Evolutionary conservation across 1,140 invertebrate species (phyloP).

Genomic region (Paralvinella palmiformis): DNA sequence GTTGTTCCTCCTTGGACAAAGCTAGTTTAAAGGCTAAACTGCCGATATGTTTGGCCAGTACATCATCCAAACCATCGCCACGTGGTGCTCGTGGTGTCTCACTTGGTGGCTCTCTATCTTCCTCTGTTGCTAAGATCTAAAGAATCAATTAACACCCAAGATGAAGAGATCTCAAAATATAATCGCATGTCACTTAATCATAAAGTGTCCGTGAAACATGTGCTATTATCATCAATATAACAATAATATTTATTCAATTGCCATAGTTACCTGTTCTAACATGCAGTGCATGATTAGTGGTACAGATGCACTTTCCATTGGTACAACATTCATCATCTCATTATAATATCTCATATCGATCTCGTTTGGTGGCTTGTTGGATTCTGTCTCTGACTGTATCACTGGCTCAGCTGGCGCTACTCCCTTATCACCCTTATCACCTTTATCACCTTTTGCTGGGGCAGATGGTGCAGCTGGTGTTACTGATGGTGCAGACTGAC

Average conservation of each 20-base stretch:
- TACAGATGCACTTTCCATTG: conserved; percentile 46
- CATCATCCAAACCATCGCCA: conserved; percentile 35
- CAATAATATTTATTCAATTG: not conserved
- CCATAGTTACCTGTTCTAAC: conserved; percentile 47
- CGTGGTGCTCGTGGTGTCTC: conserved; percentile 31
- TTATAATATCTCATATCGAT: conserved; percentile 48
- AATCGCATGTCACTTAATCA: not conserved
- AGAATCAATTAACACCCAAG: not conserved
- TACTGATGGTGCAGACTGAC: not conserved
- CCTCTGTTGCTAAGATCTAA: conserved; percentile 41
- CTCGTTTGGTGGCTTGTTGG: not conserved
- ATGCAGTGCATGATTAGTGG: conserved; percentile 45
- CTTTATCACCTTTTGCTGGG: not conserved
- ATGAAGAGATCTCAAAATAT: not conserved
- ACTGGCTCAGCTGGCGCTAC: not conserved
- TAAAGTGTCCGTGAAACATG: not conserved
- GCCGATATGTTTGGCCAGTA: conserved; percentile 38
- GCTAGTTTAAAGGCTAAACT: conserved; percentile 42
- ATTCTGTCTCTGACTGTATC: not conserved
- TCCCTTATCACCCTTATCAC: not conserved
- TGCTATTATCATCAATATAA: no score
- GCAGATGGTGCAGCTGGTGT: not conserved
- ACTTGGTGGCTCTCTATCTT: conserved; percentile 36
- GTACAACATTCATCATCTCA: conserved; percentile 46
- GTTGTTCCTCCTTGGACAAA: conserved; percentile 40